Evolutionary conservation across 1,140 invertebrate genomes (phyloP).

Genomic region (Lithobius niger): DNA sequence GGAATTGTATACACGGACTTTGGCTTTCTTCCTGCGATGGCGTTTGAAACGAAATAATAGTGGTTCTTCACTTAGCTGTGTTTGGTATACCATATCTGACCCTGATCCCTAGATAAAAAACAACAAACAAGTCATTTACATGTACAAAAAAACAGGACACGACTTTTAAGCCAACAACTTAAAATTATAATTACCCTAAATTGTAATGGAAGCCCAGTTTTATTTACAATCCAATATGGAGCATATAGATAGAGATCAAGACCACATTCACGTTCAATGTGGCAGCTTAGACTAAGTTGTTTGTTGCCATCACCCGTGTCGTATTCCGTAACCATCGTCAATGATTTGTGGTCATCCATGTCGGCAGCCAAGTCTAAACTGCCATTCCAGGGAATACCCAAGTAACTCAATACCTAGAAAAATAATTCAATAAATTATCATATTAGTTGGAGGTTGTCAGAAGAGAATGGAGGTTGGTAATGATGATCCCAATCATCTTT

Average conservation of each 20-base stretch:
- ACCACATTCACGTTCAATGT: slow-evolving; percentile 43
- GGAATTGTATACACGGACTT: slow-evolving; percentile 51
- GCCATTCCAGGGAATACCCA: slow-evolving; percentile 54
- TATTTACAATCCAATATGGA: slow-evolving; percentile 85
- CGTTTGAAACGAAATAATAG: slow-evolving; percentile 55
- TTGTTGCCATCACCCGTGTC: slow-evolving; percentile 46
- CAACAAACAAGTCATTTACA: slow-evolving; percentile 9
- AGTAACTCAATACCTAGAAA: slow-evolving; percentile 35
- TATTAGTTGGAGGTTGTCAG: background rate
- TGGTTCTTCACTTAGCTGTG: slow-evolving; percentile 43
- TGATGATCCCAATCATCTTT: too few relatives aligned
- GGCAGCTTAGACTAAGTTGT: slow-evolving; percentile 48
- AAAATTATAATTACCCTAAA: slow-evolving; percentile 45
- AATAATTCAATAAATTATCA: background rate
- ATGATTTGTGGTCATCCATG: slow-evolving; percentile 47
- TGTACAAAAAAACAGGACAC: slow-evolving; percentile 1
- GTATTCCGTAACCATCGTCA: slow-evolving; percentile 46
- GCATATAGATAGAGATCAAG: slow-evolving; percentile 56
- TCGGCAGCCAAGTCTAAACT: slow-evolving; percentile 50
- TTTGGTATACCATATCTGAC: slow-evolving; percentile 50
- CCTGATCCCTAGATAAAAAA: slow-evolving; percentile 43
- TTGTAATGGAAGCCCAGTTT: slow-evolving; percentile 61
- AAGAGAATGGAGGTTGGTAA: too few relatives aligned
- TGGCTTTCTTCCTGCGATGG: slow-evolving; percentile 43
- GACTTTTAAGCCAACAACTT: slow-evolving; percentile 8